These are phyloP conservation scores for Nomada ferruginata DNA, from an alignment of 2,888 invertebrate genomes.

Conservation along the genomic window DNA sequence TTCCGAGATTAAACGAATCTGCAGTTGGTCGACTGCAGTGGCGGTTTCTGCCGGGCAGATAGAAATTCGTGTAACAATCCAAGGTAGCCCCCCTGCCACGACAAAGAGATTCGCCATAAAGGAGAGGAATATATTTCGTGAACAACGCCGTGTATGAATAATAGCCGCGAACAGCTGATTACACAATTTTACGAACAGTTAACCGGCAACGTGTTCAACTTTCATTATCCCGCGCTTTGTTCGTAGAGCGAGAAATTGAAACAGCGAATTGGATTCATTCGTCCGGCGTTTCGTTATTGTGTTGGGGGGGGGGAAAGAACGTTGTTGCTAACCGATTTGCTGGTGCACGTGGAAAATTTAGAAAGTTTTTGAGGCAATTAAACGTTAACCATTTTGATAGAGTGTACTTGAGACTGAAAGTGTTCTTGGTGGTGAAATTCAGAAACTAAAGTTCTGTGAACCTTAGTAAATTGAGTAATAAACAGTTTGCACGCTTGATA, in stretches of 20 bases:
- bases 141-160: constrained; percentile 30
- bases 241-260: not conserved
- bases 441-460: too few species aligned
- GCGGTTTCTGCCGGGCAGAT: not conserved
- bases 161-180: constrained; percentile 39
- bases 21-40: not conserved
- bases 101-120: constrained; percentile 54
- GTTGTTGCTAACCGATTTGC: not conserved
- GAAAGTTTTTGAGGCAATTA: not conserved
- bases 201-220: constrained; percentile 1
- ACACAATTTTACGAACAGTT: constrained; percentile 27
- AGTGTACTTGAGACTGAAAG: too few species aligned
- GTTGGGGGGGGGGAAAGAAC: too few species aligned
- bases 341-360: not conserved
- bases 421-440: too few species aligned
- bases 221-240: constrained; percentile 17
- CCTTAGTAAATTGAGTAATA: too few species aligned
- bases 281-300: not conserved
- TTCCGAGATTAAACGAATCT: constrained; percentile 29
- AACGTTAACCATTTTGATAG: too few species aligned
- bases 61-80: constrained; percentile 42
- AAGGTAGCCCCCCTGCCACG: constrained; percentile 19
- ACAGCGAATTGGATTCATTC: not conserved
- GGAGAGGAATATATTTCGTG: constrained; percentile 36
- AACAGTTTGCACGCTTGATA: too few species aligned